Evolutionary conservation across 2,113 vertebrate genomes (phyloP).

Genomic region (Oenanthe oenanthe): DNA sequence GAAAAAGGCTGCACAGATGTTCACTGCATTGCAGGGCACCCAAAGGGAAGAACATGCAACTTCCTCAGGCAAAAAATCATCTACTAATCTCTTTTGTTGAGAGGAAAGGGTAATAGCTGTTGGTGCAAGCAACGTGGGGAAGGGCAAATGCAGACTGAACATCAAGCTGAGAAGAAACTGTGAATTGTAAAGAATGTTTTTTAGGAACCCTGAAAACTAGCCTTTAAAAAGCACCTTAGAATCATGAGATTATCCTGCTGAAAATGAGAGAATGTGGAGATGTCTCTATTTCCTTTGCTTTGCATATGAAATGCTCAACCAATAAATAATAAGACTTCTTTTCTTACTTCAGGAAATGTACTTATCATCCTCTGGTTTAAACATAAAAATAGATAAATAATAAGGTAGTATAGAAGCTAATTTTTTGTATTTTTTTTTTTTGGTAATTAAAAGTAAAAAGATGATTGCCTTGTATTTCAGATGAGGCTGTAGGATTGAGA

Average conservation of each 20-base stretch:
- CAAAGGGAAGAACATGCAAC: neutral
- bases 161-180: neutral
- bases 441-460: neutral
- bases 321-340: neutral
- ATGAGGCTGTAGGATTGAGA: neutral
- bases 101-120: neutral
- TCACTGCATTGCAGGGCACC: neutral
- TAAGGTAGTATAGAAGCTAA: neutral
- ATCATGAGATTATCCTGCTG: neutral
- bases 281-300: neutral
- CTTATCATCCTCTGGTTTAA: neutral
- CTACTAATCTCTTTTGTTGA: neutral
- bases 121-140: neutral
- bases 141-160: neutral
- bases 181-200: neutral
- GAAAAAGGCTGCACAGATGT: neutral
- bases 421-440: conserved; percentile 10
- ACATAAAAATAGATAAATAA: neutral
- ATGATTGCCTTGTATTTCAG: neutral
- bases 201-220: neutral
- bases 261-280: neutral
- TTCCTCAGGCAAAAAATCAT: neutral
- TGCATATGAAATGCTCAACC: neutral
- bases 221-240: neutral
- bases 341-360: neutral